Base-by-base conservation (phyloP, 2,888 invertebrate genomes). In the Leistus spinibarbis region DNA sequence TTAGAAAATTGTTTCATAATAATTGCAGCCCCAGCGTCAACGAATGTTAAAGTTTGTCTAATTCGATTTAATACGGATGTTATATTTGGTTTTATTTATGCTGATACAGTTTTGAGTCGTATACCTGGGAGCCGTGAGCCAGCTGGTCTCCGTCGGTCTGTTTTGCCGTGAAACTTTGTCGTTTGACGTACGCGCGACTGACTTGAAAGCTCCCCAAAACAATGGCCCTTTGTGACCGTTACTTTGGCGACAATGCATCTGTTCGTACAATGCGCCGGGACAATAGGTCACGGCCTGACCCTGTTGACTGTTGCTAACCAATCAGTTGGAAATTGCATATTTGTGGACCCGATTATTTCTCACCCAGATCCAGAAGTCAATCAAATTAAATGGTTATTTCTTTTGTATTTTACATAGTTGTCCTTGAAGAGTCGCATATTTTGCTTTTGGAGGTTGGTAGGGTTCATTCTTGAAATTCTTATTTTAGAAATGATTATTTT, bases 141-240 rank as follows among this genome's bases (percentile, higher is more conserved):
- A 40, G 40, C 40, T 40, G 40, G 40, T 40, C 40, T 40, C 40
- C 40, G 40, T 10, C 40, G 17, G 57, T 19, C 5, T 20, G 64
- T 65, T 71, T 71, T 62, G 64, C n/a, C 3, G 40, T 40, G 5
- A 40, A 40, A 40, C 40, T 40, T 40, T 40, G 13, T 10, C 40
- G 13, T 40, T 40, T 40, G 40, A 40, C 40, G 13, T 13, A 13
- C 40, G 40, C 40, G 1, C 40, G 40, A 10, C 40, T n/a, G n/a
- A 60, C 20, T 19, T 22, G 60, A 60, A 60, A 60, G 56, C 19
- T 22, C 17, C 60, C 60, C 17, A 16, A 60, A 60, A 71, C 71
- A 71, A 71, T 27, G 64, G 22, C 16, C 22, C 71, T 54, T 71
- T 71, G 71, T 71, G 71, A 22, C 56, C 57, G 54, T 64, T 71